Base-by-base conservation (phyloP, 2,888 invertebrate genomes). In the Helobdella robusta region DNA sequence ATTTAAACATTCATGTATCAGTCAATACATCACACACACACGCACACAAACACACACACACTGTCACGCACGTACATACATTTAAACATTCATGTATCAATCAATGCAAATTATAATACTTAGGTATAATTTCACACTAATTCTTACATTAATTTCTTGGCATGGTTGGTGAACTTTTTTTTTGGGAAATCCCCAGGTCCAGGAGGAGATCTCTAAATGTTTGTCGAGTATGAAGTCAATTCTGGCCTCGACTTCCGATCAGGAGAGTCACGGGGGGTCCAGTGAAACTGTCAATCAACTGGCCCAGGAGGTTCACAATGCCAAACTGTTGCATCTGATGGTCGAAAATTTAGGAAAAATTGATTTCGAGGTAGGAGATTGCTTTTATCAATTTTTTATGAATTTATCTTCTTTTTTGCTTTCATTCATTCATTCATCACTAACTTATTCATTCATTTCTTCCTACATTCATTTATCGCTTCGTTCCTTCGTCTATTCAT, bases 191-290 rank as follows among this genome's bases (percentile, higher is more conserved):
- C 32, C 18, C 8, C 48, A 62, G 62, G 35, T 46, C 20, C 62
- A 62, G 35, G 98, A 99, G 79, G 98, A 99, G 85, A 93, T 97
- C 71, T 91, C 93, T 79, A 95, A 95, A 84, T 92, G 92, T 82
- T 84, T 97, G 81, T 86, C 89, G 73, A 85, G 89, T 77, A 94
- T 98, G 77, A 98, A 98, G 83, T 91, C 90, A 76, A 92, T 98
- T 88, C 85, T 98, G 71, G 98, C 98, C 58, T 92, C 91, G 72
- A 25, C 91, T 72, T 90, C 91, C 61, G 95, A 95, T 80, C 89
- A 91, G 70, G 97, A 98, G 81, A 82, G 83, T 3, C 80, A 81
- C 82, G 89, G 93, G 72, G 79, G 79, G 65, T 72, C 73, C 20
- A 75, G 75, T 20, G 62, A 62, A 64, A 71, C 73, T n/a, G 76